Percentiles rank a stretch among this genome's conserved stretches.
Conservation (phyloP, 2,888 invertebrate species). For the Melanchra persicariae region DNA sequence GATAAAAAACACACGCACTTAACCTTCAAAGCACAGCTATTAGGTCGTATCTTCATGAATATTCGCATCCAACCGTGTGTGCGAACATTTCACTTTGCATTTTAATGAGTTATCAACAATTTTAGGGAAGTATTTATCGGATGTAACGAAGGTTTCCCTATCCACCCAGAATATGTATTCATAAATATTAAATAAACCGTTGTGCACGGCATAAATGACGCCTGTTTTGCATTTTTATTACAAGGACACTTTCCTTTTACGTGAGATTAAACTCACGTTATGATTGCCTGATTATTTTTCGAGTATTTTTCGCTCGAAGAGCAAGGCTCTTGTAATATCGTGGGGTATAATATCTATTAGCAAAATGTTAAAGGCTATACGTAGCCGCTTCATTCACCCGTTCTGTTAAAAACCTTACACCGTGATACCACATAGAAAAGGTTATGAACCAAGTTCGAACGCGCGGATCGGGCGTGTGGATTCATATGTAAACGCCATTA, state of each 20-base stretch:
- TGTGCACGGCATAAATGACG: constrained; percentile 32
- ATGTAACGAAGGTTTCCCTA: constrained; percentile 13
- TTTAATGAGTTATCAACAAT: constrained; percentile 39
- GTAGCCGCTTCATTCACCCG: not conserved
- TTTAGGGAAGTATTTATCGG: constrained; percentile 17
- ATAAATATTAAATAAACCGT: constrained; percentile 33
- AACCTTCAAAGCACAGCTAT: not conserved
- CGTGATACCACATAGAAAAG: not conserved
- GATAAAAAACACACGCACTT: not conserved
- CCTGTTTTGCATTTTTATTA: constrained; percentile 78
- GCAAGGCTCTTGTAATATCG: too few species aligned
- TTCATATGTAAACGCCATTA: too few species aligned
- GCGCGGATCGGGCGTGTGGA: too few species aligned
- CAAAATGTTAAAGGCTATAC: too few species aligned
- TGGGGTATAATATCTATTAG: too few species aligned
- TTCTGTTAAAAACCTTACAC: not conserved
- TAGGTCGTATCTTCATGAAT: constrained; percentile 5
- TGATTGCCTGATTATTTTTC: constrained; percentile 29
- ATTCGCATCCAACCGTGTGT: constrained; percentile 7
- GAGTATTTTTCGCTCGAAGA: not conserved
- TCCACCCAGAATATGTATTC: not conserved
- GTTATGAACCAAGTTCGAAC: too few species aligned
- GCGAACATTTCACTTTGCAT: constrained; percentile 20
- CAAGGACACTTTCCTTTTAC: constrained; percentile 66
- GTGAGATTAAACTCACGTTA: constrained; percentile 38